These are phyloP conservation scores for Notolepis coatsorum DNA, from an alignment of 2,797 vertebrate species.

Conservation along the genomic window DNA sequence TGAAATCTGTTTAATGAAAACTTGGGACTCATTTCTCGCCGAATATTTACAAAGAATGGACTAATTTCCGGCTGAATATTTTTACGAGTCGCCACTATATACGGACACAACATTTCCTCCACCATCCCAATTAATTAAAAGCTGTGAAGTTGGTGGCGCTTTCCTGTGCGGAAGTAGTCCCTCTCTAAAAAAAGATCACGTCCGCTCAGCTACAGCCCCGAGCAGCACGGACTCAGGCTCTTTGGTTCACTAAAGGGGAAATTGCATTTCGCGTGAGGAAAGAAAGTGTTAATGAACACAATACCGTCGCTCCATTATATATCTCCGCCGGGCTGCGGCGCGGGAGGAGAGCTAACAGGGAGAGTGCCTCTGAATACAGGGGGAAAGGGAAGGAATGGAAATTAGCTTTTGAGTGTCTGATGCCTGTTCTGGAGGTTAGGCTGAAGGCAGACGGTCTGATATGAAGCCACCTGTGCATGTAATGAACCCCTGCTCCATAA, in stretches of 20 bases:
- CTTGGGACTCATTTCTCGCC: no score
- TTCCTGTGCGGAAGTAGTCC: no score
- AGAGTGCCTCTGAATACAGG: conserved; percentile 49
- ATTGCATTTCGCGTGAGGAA: conserved; percentile 63
- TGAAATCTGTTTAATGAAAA: no score
- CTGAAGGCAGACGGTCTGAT: conserved; percentile 44
- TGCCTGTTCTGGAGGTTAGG: conserved; percentile 38
- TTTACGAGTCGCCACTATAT: no score
- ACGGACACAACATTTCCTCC: no score
- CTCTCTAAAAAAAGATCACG: no score
- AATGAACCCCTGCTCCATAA: conserved; percentile 42
- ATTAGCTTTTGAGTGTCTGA: conserved; percentile 41
- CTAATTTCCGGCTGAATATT: no score
- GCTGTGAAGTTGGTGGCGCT: no score
- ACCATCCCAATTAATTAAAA: no score
- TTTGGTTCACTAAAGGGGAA: conserved; percentile 53
- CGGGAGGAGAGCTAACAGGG: conserved; percentile 57
- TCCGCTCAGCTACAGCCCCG: no score
- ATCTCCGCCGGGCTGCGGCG: conserved; percentile 34
- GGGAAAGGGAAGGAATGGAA: conserved; percentile 36
- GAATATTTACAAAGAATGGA: no score
- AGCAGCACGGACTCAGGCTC: conserved; percentile 45
- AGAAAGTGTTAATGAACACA: conserved; percentile 62
- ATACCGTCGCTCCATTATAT: conserved; percentile 33
- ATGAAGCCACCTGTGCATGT: conserved; percentile 54